Evolutionary conservation across 2,113 vertebrate genomes (phyloP).

Genomic region (Cairina moschata): DNA sequence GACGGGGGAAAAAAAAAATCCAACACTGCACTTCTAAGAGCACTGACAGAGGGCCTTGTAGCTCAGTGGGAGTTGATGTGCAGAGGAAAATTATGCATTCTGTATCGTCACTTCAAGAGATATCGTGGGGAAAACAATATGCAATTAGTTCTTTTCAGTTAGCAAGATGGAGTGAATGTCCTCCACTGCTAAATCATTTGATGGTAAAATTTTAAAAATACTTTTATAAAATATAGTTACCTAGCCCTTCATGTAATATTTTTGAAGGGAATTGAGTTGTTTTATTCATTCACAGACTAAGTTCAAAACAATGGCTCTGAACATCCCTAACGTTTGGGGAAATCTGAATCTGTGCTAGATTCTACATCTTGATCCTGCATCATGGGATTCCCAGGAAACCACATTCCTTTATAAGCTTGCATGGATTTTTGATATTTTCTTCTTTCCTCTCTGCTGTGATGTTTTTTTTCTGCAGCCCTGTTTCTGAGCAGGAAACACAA

Average conservation of each 20-base stretch:
- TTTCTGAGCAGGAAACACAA: background rate
- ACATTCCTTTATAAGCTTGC: background rate
- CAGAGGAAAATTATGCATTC: background rate
- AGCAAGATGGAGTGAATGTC: background rate
- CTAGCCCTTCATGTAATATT: background rate
- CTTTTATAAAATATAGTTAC: background rate
- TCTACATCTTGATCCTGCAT: background rate
- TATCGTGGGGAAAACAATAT: fast-evolving
- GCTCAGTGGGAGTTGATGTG: background rate
- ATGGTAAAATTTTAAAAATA: background rate
- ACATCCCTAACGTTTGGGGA: background rate
- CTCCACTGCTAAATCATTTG: background rate
- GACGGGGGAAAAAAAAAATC: background rate
- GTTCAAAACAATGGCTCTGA: background rate
- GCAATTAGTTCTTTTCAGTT: background rate
- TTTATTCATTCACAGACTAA: background rate
- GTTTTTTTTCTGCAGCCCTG: background rate
- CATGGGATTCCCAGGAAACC: background rate
- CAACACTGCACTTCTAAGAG: background rate
- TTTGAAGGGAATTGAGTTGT: background rate
- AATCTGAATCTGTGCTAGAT: background rate
- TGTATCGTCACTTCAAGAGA: background rate
- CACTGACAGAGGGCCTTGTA: background rate
- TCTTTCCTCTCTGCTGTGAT: background rate
- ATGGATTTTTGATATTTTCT: background rate